Evolutionary conservation across 2,888 invertebrate genomes (phyloP).

Genomic region (Drosophila yooni): DNA sequence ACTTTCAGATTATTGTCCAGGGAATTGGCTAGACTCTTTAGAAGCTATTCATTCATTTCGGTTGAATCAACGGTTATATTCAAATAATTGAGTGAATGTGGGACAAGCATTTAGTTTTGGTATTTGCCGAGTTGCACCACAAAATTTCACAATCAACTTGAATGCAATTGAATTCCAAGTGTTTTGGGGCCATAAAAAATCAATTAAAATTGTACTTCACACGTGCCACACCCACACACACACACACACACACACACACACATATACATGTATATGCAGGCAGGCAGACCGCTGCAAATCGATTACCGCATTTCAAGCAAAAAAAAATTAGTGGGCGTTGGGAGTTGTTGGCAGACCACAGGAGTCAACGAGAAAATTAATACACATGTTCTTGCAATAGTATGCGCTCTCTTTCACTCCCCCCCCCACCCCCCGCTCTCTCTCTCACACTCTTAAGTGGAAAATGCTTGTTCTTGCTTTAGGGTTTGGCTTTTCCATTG

Average conservation of each 20-base stretch:
- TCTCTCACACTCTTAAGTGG: background rate
- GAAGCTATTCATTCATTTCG: background rate
- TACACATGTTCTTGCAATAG: constrained; percentile 71
- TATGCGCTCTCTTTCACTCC: constrained; percentile 10
- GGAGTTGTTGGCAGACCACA: constrained; percentile 46
- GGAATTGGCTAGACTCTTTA: background rate
- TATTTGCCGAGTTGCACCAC: constrained; percentile 6
- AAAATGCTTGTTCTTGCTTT: constrained; percentile 21
- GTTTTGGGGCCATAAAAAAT: constrained; percentile 60
- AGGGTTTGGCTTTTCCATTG: constrained; percentile 22
- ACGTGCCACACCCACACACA: constrained; percentile 34
- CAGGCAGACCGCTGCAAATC: constrained; percentile 25
- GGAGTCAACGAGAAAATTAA: constrained; percentile 66
- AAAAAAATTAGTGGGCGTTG: constrained; percentile 38
- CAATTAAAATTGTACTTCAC: constrained; percentile 71
- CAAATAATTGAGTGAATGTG: background rate
- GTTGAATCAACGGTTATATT: background rate
- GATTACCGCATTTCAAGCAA: constrained; percentile 44
- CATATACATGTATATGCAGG: background rate
- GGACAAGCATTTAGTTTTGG: background rate
- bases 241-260: constrained; percentile 11
- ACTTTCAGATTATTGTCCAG: background rate
- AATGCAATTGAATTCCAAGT: constrained; percentile 54
- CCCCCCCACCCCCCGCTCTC: background rate
- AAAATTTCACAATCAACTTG: constrained; percentile 40